Percentiles rank a stretch among this genome's conserved stretches.
Conservation (phyloP, 2,113 vertebrate genomes). For the Entomyzon cyanotis region DNA sequence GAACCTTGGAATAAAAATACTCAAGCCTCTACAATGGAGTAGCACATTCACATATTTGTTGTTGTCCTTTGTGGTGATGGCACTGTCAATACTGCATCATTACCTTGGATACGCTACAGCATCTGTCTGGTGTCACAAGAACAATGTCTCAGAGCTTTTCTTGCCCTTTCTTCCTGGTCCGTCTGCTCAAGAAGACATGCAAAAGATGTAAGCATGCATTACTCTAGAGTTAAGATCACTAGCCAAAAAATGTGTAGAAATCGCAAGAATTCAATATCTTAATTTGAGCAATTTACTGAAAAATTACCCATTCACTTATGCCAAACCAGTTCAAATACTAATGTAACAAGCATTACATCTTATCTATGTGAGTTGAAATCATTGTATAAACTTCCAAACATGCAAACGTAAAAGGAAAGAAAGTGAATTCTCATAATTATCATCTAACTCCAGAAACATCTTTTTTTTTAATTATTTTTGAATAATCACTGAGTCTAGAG, state of each 20-base stretch:
- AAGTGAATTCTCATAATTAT: neutral
- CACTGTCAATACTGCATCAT: accelerated
- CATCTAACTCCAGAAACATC: neutral
- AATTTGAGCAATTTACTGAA: neutral
- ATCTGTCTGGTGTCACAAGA: neutral
- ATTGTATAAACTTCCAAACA: neutral
- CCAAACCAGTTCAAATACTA: neutral
- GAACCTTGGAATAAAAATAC: neutral
- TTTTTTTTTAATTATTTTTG: neutral
- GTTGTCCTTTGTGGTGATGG: neutral
- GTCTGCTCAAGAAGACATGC: neutral
- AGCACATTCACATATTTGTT: neutral
- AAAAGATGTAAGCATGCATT: neutral
- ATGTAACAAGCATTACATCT: neutral
- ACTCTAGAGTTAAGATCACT: neutral
- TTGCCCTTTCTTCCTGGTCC: neutral
- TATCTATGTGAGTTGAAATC: neutral
- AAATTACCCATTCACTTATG: neutral
- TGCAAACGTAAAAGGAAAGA: neutral
- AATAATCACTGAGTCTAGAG: neutral
- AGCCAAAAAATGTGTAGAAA: neutral
- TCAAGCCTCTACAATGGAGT: neutral
- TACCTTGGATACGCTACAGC: neutral
- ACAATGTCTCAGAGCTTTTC: neutral
- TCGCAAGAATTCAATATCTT: neutral